phyloP scores from a whole-genome alignment of 2,797 vertebrate genomes.

The Tenualosa ilisha region DNA sequence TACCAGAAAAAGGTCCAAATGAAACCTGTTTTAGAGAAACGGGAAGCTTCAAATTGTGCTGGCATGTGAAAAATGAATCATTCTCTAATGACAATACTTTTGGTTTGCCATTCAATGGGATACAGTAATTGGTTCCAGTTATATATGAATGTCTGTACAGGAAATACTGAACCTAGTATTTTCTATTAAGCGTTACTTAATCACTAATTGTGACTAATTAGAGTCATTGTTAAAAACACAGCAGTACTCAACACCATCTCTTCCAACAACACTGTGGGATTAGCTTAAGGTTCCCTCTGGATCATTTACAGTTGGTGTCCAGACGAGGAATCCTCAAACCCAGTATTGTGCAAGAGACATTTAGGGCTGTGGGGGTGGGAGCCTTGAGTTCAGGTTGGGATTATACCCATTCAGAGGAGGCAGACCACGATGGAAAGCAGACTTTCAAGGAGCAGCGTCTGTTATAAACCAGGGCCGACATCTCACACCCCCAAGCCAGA shows the following conservation, averaged over 20 bases:
- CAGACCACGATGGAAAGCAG: constrained; percentile 47
- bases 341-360: neutral
- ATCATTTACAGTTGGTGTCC: neutral
- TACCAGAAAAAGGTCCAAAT: neutral
- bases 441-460: neutral
- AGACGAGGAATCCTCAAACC: neutral
- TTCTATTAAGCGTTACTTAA: neutral
- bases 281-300: neutral
- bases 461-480: constrained; percentile 53
- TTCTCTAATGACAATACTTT: too few species aligned
- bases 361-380: neutral
- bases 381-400: constrained; percentile 35
- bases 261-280: neutral
- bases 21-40: neutral
- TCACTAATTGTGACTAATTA: too few species aligned
- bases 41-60: neutral
- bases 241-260: neutral
- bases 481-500: constrained; percentile 17
- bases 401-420: constrained; percentile 41
- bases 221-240: neutral
- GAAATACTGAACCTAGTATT: neutral
- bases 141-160: neutral
- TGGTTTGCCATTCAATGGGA: too few species aligned
- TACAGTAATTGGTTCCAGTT: too few species aligned
- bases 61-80: neutral